These are phyloP conservation scores for Orthosia cruda DNA, from an alignment of 2,888 invertebrate species.

Conservation along the genomic window DNA sequence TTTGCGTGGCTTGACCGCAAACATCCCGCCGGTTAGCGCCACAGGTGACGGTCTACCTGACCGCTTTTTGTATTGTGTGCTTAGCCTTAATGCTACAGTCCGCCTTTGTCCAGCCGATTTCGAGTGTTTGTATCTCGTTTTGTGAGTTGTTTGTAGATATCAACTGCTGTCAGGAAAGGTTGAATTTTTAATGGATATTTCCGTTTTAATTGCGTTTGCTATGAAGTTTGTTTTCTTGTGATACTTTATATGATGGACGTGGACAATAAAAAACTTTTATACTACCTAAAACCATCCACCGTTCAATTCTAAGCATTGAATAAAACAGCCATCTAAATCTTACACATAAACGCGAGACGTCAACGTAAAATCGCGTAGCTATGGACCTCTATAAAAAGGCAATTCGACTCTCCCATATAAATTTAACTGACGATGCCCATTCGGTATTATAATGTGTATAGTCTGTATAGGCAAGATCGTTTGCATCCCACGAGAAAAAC, in stretches of 20 bases:
- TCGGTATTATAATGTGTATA: conserved; percentile 66
- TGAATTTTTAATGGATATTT: not conserved
- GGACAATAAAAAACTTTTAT: conserved; percentile 20
- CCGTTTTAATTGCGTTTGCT: not conserved
- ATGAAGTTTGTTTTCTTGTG: conserved; percentile 1
- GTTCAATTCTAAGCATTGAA: conserved; percentile 27
- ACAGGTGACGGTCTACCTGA: conserved; percentile 87
- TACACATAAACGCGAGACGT: conserved; percentile 35
- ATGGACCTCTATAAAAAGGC: conserved; percentile 58
- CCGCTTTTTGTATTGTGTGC: conserved; percentile 80
- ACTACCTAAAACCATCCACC: conserved; percentile 21
- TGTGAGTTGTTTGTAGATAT: conserved; percentile 46
- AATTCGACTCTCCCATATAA: conserved; percentile 68
- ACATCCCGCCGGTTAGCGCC: conserved; percentile 84
- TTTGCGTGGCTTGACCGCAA: conserved; percentile 80
- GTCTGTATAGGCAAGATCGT: conserved; percentile 71
- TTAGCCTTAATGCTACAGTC: conserved; percentile 75
- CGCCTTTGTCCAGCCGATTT: conserved; percentile 67
- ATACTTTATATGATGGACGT: not conserved
- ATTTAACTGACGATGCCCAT: conserved; percentile 67
- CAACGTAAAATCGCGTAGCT: conserved; percentile 47
- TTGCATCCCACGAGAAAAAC: conserved; percentile 85
- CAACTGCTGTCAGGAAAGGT: conserved; percentile 26
- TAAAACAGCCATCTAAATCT: conserved; percentile 30
- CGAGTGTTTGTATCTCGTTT: conserved; percentile 60